These are phyloP conservation scores for Oscheius sp. DNA, from an alignment of 1,140 invertebrate genomes.

Conservation along the genomic window DNA sequence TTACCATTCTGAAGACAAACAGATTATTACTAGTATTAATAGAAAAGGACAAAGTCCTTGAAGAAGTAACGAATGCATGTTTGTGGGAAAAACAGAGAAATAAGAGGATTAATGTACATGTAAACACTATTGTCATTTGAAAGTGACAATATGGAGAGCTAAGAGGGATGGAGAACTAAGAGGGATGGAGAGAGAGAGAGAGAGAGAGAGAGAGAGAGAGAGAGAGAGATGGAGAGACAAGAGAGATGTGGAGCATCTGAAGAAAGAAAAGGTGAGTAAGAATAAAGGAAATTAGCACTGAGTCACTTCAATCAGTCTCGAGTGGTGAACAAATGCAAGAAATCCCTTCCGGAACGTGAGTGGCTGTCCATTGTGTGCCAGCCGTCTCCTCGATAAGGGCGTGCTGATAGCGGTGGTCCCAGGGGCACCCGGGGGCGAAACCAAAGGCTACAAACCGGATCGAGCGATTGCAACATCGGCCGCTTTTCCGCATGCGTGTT, in stretches of 20 bases:
- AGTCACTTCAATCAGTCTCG: too few species aligned
- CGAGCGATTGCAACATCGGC: not conserved
- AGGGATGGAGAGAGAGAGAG: not conserved
- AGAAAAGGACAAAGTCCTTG: too few species aligned
- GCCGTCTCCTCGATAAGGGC: not conserved
- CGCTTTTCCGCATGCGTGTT: not conserved
- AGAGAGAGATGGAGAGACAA: too few species aligned
- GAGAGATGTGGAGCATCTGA: not conserved
- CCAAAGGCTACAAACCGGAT: not conserved
- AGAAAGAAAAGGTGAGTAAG: not conserved
- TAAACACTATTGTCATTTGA: too few species aligned
- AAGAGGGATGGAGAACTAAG: not conserved
- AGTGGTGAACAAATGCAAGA: too few species aligned
- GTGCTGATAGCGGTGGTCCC: not conserved
- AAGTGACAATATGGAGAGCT: not conserved
- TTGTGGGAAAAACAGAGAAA: too few species aligned
- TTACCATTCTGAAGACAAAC: not conserved
- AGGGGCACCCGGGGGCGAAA: not conserved
- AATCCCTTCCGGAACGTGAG: not conserved
- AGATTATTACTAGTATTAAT: not conserved
- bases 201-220: constrained; percentile 5
- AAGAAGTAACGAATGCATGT: too few species aligned
- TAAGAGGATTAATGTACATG: too few species aligned
- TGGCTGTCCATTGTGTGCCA: not conserved
- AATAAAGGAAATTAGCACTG: too few species aligned